Conservation (phyloP, 1,140 invertebrate genomes). For the Leguminivora glycinivorella region DNA sequence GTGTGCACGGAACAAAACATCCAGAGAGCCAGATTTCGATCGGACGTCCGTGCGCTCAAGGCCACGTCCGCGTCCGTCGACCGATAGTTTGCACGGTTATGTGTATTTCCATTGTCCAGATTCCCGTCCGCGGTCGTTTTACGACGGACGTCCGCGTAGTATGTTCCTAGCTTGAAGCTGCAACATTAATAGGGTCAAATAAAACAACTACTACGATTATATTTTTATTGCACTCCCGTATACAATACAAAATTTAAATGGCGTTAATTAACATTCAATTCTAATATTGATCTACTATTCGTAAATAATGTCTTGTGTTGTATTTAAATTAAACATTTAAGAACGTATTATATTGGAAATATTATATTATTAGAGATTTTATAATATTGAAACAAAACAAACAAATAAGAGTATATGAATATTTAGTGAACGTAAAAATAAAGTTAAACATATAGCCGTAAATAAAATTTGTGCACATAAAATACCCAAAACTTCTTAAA, state of each 20-base stretch:
- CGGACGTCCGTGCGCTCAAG: too few relatives aligned
- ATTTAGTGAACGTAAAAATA: not conserved
- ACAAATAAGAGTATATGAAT: not conserved
- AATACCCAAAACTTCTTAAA: not conserved
- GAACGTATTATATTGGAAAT: not conserved
- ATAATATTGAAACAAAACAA: not conserved
- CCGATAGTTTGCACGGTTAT: too few relatives aligned
- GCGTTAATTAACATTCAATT: not conserved
- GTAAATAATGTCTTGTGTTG: not conserved
- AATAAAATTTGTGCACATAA: constrained; percentile 9
- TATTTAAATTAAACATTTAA: not conserved
- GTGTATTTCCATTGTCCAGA: too few relatives aligned
- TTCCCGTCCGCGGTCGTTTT: too few relatives aligned
- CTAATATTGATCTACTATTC: not conserved
- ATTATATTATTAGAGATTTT: not conserved
- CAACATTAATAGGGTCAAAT: too few relatives aligned
- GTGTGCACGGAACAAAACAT: too few relatives aligned
- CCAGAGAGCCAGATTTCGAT: too few relatives aligned
- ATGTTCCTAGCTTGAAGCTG: too few relatives aligned
- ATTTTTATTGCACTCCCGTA: not conserved
- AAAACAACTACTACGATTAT: not conserved
- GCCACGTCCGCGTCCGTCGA: too few relatives aligned
- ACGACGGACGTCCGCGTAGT: too few relatives aligned
- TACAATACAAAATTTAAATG: not conserved
- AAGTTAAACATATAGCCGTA: not conserved